A percentile compares a stretch with the other conserved stretches of the same genome.
phyloP scores from a whole-genome alignment of 2,797 vertebrate species.

The Hephaestus fuliginosus region DNA sequence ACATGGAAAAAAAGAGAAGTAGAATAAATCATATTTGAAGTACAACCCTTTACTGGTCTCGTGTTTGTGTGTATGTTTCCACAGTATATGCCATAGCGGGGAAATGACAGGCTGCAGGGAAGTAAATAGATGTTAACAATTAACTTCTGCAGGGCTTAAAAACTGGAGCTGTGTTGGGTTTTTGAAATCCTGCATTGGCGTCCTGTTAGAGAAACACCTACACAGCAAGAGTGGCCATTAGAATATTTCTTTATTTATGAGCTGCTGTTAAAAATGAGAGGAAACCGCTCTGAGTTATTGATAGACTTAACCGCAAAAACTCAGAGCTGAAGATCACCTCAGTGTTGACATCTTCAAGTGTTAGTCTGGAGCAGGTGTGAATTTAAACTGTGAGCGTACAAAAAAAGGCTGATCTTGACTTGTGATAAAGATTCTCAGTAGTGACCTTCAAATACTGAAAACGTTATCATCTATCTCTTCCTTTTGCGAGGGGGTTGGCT shows the following conservation, averaged over 20 bases:
- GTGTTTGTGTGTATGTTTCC: neutral
- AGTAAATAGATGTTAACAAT: neutral
- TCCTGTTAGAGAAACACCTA: neutral
- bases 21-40: neutral
- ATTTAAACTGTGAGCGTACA: neutral
- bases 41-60: too few relatives aligned
- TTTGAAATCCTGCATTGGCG: neutral
- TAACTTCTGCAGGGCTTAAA: neutral
- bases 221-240: too few relatives aligned
- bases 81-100: neutral
- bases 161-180: neutral
- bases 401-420: neutral
- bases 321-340: neutral
- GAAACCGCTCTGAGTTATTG: neutral
- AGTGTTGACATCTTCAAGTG: neutral
- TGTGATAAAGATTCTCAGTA: neutral
- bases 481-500: accelerated
- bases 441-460: neutral
- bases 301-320: neutral
- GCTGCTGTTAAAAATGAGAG: neutral
- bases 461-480: neutral
- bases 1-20: neutral
- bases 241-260: neutral
- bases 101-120: neutral
- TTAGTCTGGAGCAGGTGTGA: too few relatives aligned